These are phyloP conservation scores for Cryptoleucopteryx plumbea DNA, from an alignment of 2,113 vertebrate species.

Conservation along the genomic window DNA sequence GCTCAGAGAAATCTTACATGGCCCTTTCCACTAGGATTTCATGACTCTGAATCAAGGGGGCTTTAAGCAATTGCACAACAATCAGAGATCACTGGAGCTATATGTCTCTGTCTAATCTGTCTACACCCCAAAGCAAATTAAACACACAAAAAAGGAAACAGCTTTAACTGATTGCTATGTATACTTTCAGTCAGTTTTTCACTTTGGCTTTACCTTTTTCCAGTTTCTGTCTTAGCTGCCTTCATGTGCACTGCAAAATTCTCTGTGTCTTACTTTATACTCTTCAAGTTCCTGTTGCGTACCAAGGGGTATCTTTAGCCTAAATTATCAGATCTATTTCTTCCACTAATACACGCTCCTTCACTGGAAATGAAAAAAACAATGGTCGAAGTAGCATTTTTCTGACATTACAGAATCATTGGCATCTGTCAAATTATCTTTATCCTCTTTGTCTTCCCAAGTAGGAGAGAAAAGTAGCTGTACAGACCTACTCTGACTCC, in stretches of 20 bases:
- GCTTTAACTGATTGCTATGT: background rate
- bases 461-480: background rate
- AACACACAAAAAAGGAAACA: background rate
- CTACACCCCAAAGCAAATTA: background rate
- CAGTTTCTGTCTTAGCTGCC: background rate
- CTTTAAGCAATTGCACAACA: background rate
- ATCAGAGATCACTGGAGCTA: background rate
- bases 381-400: background rate
- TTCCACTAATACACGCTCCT: background rate
- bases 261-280: background rate
- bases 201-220: background rate
- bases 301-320: background rate
- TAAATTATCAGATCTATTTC: background rate
- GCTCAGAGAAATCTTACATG: background rate
- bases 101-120: background rate
- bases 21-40: background rate
- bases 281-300: background rate
- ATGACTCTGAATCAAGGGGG: background rate
- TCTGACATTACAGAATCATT: background rate
- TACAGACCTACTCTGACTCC: background rate
- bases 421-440: background rate
- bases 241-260: background rate
- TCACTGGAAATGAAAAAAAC: background rate
- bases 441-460: background rate
- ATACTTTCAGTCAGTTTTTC: background rate